Evolutionary conservation across 2,888 invertebrate genomes (phyloP).

Genomic region (Stegana nigrithorax): DNA sequence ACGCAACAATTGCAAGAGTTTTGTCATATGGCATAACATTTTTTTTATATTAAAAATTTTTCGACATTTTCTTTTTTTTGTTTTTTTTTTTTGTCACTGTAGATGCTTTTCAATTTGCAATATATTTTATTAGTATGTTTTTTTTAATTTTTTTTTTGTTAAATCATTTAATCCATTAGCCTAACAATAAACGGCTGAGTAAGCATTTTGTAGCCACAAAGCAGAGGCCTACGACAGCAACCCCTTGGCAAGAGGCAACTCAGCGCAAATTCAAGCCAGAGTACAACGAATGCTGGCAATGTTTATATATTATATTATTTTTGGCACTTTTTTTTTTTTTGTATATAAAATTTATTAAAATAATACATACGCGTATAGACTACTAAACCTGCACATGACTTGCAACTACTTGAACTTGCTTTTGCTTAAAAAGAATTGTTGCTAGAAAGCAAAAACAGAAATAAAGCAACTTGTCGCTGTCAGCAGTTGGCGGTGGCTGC

Average conservation of each 20-base stretch:
- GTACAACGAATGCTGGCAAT: too few relatives aligned
- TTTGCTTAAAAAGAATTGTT: slow-evolving; percentile 9
- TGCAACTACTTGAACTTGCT: slow-evolving; percentile 6
- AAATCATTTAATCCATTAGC: slow-evolving; percentile 60
- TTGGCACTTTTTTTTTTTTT: too few relatives aligned
- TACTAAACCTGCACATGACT: slow-evolving; percentile 39
- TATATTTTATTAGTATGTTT: slow-evolving; percentile 35
- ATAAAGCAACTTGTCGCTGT: too few relatives aligned
- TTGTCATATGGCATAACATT: slow-evolving; percentile 32
- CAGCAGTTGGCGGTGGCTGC: too few relatives aligned
- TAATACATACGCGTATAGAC: slow-evolving; percentile 38
- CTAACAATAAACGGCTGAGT: slow-evolving; percentile 60
- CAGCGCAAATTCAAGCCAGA: too few relatives aligned
- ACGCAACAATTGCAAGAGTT: slow-evolving; percentile 50
- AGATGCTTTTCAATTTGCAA: slow-evolving; percentile 58
- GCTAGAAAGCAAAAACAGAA: slow-evolving; percentile 30
- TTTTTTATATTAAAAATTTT: neutral
- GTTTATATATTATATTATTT: too few relatives aligned
- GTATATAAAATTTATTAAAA: slow-evolving; percentile 54
- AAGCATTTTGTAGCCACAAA: slow-evolving; percentile 46
- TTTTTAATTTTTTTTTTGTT: slow-evolving; percentile 40
- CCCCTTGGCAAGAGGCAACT: too few relatives aligned
- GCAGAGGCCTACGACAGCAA: neutral
- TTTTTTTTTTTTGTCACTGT: slow-evolving; percentile 32
- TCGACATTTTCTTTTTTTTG: slow-evolving; percentile 1